Evolutionary conservation across 2,113 vertebrate species (phyloP).

Genomic region (Oreochromis niloticus): DNA sequence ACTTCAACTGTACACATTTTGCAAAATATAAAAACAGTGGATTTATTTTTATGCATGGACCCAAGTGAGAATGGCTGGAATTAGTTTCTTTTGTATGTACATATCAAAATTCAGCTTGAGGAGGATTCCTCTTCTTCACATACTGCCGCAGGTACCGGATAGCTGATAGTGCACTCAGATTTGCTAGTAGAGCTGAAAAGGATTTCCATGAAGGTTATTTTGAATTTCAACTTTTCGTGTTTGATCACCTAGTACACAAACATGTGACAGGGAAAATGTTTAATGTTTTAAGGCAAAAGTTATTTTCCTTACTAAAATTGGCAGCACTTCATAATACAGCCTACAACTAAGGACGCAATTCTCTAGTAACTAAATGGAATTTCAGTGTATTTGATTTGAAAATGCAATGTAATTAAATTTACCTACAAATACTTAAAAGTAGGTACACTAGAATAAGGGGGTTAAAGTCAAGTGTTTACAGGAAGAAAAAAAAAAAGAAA

Average conservation of each 20-base stretch:
- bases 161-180: constrained; percentile 88
- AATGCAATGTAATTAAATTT: not conserved
- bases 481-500: not conserved
- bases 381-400: not conserved
- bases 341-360: not conserved
- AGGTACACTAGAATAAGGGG: not conserved
- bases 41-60: constrained; percentile 35
- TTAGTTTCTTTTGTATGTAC: not conserved
- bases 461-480: not conserved
- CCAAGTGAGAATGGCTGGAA: constrained; percentile 40
- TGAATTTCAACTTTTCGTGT: not conserved
- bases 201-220: not conserved
- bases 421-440: not conserved
- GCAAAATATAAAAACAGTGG: not conserved
- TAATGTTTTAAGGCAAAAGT: not conserved
- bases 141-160: constrained; percentile 88
- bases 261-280: not conserved
- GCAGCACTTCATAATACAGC: not conserved
- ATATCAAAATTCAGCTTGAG: constrained; percentile 28
- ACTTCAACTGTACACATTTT: not conserved
- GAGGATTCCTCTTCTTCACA: constrained; percentile 42
- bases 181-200: constrained; percentile 86
- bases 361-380: not conserved
- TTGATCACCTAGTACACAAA: not conserved
- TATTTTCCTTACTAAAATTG: not conserved